Evolutionary conservation across 92 coral and sea anemone genomes (phyloP).

Genomic region (Zoanthus sociatus): DNA sequence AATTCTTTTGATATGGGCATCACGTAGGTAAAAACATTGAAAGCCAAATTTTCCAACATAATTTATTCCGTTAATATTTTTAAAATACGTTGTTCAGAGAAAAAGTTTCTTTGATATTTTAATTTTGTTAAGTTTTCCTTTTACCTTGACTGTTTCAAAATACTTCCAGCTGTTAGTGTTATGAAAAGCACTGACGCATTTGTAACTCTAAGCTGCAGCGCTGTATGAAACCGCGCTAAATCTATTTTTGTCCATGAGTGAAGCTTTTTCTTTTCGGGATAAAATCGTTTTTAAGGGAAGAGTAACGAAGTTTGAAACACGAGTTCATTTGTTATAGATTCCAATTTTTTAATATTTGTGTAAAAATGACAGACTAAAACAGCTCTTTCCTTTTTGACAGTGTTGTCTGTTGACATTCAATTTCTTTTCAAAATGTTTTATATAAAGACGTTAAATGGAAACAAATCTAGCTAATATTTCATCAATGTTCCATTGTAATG

Average conservation of each 20-base stretch:
- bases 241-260: constrained; percentile 13
- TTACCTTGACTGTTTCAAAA: neutral
- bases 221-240: neutral
- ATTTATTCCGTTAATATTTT: neutral
- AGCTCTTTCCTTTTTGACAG: too few relatives aligned
- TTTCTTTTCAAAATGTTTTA: too few relatives aligned
- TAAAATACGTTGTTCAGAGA: neutral
- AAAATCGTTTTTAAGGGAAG: too few relatives aligned
- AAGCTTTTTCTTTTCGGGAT: too few relatives aligned
- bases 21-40: neutral
- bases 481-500: too few relatives aligned
- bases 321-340: too few relatives aligned
- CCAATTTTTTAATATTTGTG: too few relatives aligned
- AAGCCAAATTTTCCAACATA: neutral
- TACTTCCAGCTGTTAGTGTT: neutral
- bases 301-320: too few relatives aligned
- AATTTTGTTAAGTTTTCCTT: neutral
- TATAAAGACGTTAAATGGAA: too few relatives aligned
- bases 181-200: neutral
- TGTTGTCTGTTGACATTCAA: too few relatives aligned
- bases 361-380: too few relatives aligned
- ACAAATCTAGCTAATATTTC: too few relatives aligned
- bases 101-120: neutral
- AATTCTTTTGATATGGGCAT: neutral
- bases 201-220: neutral